Evolutionary conservation across 2,113 vertebrate species (phyloP), one percentile per base, ranked within the genome.

Genomic region (Hypanus sabinus): DNA sequence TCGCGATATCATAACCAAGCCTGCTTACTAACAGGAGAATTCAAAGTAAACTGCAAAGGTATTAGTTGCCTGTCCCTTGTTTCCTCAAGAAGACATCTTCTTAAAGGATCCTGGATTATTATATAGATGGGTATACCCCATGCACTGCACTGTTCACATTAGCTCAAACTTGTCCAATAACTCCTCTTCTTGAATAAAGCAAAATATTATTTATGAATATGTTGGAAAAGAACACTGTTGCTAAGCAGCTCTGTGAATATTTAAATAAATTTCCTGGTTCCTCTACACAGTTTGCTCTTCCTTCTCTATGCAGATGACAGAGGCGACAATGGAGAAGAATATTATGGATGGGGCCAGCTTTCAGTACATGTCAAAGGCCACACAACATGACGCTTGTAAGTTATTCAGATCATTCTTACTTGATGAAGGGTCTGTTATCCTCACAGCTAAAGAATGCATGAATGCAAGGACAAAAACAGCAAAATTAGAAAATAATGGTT

Each of bases 371-470:
- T 97, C 95, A 96, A 96, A 96, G 96, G 96, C 97, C 96, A 97
- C 96, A 96, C 96, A 97, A 97, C 97, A 97, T 95, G 96, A 93
- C 96, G 97, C 97, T 97, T 97, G 96, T 96, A 95, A 97, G 96
- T 95, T 96, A 96, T 97, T 96, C 95, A 96, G 96, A 96, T 97
- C 97, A 97, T 97, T 97, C 98, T 99, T 99, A 99, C 98, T 99
- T 99, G 97, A 98, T 98, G 96, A 98, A 98, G 96, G 98, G 98
- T 97, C 98, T 97, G 96, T 98, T 98, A 97, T 98, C 98, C 97
- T 98, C 97, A 98, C 97, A 98, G 98, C 98, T 98, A 98, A 96
- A 97, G 96, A 96, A 96, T 96, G 96, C 96, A 27, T 97, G 96
- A 95, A 97, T 96, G 96, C 96, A 97, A 96, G 96, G 97, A 97